Base-by-base conservation (phyloP, 2,888 invertebrate species). In the Sympetrum striolatum region DNA sequence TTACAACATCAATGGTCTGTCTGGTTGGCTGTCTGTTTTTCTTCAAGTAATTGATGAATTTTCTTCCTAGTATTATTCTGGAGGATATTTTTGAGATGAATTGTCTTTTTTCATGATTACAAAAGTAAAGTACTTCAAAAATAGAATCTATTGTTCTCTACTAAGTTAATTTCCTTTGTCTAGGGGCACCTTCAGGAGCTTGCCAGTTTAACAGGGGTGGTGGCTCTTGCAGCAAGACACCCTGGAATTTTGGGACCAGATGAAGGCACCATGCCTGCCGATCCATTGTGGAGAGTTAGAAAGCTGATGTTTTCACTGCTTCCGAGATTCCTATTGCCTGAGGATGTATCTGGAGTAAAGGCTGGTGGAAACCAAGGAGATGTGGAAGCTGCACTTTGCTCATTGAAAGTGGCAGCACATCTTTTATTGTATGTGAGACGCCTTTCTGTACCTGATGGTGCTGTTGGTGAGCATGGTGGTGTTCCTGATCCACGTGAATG, bases 251-350 rank as follows among this genome's bases (percentile, higher is more conserved):
- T 86, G 22, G 80, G 58, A 81, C 80, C 80, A 31, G 90, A 64
- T 22, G 39, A 80, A 35, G 90, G 86, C n/a, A 35, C 86, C 35
- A 60, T 86, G n/a, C 81, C 64, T 8, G 60, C 91, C 31, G 90
- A 90, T 35, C 93, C 93, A 81, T 91, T 93, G 18, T 95, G 95
- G 92, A 95, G 97, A 2, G 94, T 98, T 91, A 97, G 97, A 93
- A 95, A 96, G 91, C 95, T 97, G 79, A 96, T 97, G 96, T 93
- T 98, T 91, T 95, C 96, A 0, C 94, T 98, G 90, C 95, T 98
- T 91, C 96, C 96, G 5, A 95, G 97, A 91, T 98, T 98, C 93
- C 94, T 95, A 12, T 92, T 95, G 0, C 94, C 94, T 91, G 94
- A 95, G 91, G 92, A 91, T 73, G 91, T 93, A 8, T 92, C 94